Percentiles rank a stretch among this genome's conserved stretches.
These are phyloP conservation scores for Accipiter virgatus DNA, from an alignment of 2,113 vertebrate genomes.

Conservation along the genomic window DNA sequence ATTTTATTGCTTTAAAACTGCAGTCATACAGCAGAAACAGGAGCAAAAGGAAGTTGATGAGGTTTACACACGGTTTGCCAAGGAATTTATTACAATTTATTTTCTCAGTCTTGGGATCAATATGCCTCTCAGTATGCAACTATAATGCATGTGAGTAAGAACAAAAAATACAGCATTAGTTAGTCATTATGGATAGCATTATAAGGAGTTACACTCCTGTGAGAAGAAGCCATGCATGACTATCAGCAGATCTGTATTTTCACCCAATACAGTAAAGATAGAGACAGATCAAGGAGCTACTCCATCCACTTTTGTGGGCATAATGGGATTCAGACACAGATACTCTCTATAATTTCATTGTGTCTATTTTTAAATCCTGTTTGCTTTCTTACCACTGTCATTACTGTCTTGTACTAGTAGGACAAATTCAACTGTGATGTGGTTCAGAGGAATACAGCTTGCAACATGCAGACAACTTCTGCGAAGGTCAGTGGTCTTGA, in stretches of 20 bases:
- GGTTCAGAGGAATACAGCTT: background rate
- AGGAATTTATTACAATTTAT: background rate
- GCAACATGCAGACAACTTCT: background rate
- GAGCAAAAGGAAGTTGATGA: background rate
- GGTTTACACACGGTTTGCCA: background rate
- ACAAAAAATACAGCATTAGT: background rate
- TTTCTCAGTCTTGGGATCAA: background rate
- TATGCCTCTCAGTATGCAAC: background rate
- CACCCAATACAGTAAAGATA: background rate
- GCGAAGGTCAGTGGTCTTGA: background rate
- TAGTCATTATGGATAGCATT: background rate
- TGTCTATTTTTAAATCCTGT: background rate
- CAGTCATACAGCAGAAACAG: background rate
- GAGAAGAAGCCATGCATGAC: background rate
- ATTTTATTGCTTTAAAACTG: background rate
- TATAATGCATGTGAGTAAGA: background rate
- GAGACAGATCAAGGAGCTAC: background rate
- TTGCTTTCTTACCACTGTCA: background rate
- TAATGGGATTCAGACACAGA: background rate
- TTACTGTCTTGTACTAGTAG: background rate
- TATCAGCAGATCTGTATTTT: background rate
- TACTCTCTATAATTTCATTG: background rate
- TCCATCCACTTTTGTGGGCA: background rate
- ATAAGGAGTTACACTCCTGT: background rate
- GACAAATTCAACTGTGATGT: background rate